Evolutionary conservation across 2,797 vertebrate species (phyloP), one percentile per base, ranked within the genome.

Genomic region (Champsocephalus gunnari): DNA sequence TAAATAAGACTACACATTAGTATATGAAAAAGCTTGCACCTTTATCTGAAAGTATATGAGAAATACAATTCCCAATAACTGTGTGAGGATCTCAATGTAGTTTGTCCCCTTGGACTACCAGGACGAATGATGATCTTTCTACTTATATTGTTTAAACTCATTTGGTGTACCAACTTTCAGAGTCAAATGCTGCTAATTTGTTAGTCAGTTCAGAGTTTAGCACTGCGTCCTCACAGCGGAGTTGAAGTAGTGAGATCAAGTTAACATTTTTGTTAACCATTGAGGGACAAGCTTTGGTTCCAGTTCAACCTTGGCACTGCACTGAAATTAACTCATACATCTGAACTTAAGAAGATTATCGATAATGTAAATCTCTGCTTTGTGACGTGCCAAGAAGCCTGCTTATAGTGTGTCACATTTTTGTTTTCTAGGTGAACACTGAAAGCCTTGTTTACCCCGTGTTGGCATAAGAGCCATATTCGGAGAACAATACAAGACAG

Each of bases 321-420:
- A 3, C 12, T 57, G 47, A 71, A 21, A 73, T 51, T 47, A 63
- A 82, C 67, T 60, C 44, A 38, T 38, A 38, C 8, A 38, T 38
- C 34, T 66, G 71, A 88, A 50, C 50, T 71, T 91, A 87, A 90
- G 88, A 32, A 73, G 89, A 91, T 92, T 91, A 91, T 79, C 50
- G 47, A 17, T 53, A 84, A 63, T 32, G 71, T 82, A 86, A 87
- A 88, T 78, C 87, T 76, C 71, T 70, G 57, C 43, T 21, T 68
- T 64, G 55, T 77, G 87, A n/a, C 55, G 38, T 45, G 55, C 38
- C 49, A 60, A 59, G 32, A 84, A 71, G 58, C 66, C 68, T 64
- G 10, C 69, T 69, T 80, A 21, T 71, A 73, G 48, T 73, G 79
- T 63, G 4, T 85, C 73, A 81, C 28, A n/a, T 83, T 80, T 50